Evolutionary conservation across 2,888 invertebrate species (phyloP).

Genomic region (Caenorhabditis japonica): DNA sequence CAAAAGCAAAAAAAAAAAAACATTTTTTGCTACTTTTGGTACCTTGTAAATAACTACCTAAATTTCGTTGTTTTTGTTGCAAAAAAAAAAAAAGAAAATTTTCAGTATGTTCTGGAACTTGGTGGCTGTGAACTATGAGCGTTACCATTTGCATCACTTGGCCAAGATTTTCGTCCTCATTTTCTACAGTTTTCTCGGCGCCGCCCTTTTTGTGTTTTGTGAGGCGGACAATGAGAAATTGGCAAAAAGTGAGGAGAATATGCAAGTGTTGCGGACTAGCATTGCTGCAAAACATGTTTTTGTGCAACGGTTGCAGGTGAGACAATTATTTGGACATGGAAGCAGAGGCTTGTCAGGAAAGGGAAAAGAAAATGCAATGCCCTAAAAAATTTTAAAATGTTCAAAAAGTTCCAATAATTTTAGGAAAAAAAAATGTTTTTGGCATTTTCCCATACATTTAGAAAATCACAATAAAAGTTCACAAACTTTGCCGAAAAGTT

Average conservation of each 20-base stretch:
- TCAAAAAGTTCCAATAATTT: no score
- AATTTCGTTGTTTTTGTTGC: neutral
- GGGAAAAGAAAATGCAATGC: no score
- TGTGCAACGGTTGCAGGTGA: conserved; percentile 55
- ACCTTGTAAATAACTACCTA: neutral
- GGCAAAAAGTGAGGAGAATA: conserved; percentile 30
- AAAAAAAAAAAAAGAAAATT: conserved; percentile 6
- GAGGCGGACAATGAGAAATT: conserved; percentile 59
- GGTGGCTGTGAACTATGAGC: conserved; percentile 65
- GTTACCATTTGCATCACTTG: conserved; percentile 67
- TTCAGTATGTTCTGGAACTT: conserved; percentile 73
- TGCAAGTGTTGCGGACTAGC: conserved; percentile 45
- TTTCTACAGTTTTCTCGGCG: conserved; percentile 70
- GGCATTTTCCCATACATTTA: no score
- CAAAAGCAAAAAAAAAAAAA: no score
- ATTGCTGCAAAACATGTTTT: conserved; percentile 54
- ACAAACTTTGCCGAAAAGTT: no score
- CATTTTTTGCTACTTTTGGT: neutral
- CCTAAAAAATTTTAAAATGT: no score
- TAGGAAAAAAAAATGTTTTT: no score
- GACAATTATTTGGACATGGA: neutral
- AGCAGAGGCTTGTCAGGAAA: neutral
- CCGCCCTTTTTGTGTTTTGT: conserved; percentile 64
- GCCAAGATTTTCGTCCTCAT: conserved; percentile 62
- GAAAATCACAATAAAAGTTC: no score